Percentiles rank a stretch among this genome's conserved stretches.
phyloP scores from a whole-genome alignment of 2,797 vertebrate species.

The Phrynocephalus guinanensis region DNA sequence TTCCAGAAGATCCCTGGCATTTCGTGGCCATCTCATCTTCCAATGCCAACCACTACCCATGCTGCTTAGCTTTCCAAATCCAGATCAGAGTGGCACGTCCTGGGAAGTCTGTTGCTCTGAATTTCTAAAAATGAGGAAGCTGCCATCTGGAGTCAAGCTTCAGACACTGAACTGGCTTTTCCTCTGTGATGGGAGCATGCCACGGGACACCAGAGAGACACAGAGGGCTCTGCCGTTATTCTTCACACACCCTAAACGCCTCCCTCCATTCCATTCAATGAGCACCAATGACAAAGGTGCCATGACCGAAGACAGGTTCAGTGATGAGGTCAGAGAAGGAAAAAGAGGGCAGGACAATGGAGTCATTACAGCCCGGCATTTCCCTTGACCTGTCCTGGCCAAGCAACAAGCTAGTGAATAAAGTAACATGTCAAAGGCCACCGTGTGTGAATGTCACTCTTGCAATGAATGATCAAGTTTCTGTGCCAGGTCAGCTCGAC shows the following conservation, averaged over 20 bases:
- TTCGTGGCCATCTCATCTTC: no score
- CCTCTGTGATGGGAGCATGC: no score
- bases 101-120: no score
- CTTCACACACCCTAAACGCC: neutral
- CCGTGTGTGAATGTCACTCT: slow-evolving; percentile 22
- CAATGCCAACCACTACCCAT: no score
- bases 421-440: slow-evolving; percentile 7
- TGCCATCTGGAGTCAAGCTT: neutral
- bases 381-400: slow-evolving; percentile 20
- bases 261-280: neutral
- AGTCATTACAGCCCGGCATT: slow-evolving; percentile 13
- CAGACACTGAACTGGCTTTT: neutral
- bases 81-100: no score
- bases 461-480: slow-evolving; percentile 16
- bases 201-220: neutral
- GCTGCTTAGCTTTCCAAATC: no score
- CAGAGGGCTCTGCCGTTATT: neutral
- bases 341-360: slow-evolving; percentile 2
- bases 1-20: no score
- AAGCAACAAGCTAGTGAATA: slow-evolving; percentile 8
- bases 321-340: slow-evolving; percentile 13
- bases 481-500: slow-evolving; percentile 29
- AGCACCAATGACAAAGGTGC: neutral
- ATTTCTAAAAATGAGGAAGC: neutral
- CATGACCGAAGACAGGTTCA: neutral